Evolutionary conservation across 2,888 invertebrate species (phyloP).

Genomic region (Venusia cambrica): DNA sequence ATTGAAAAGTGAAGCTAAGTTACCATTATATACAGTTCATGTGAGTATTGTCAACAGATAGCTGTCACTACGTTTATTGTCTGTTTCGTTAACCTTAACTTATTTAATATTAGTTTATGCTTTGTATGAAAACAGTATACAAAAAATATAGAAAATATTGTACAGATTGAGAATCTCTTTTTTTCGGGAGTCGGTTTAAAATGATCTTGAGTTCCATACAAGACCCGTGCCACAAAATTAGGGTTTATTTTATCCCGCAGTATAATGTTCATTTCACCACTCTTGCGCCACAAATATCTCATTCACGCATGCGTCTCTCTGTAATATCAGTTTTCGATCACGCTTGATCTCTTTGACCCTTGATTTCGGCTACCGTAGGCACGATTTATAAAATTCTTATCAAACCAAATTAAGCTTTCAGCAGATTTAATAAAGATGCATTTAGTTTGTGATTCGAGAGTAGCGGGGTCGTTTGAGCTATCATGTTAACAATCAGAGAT

Average conservation of each 20-base stretch:
- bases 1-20: too few species aligned
- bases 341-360: constrained; percentile 75
- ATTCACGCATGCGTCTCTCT: constrained; percentile 76
- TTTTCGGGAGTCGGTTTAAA: too few species aligned
- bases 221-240: too few species aligned
- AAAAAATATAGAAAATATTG: too few species aligned
- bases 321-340: constrained; percentile 77
- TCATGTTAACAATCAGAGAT: constrained; percentile 71
- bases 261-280: constrained; percentile 43
- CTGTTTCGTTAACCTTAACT: too few species aligned
- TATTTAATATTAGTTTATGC: too few species aligned
- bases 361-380: constrained; percentile 76
- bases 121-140: too few species aligned
- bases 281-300: constrained; percentile 66
- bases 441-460: constrained; percentile 19
- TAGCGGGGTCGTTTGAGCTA: constrained; percentile 55
- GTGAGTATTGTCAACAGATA: too few species aligned
- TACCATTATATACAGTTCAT: too few species aligned
- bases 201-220: too few species aligned
- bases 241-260: constrained; percentile 27
- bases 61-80: too few species aligned
- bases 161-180: too few species aligned
- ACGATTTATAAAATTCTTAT: constrained; percentile 51
- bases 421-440: constrained; percentile 31
- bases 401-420: constrained; percentile 39